Base-by-base conservation (phyloP, 2,888 invertebrate genomes). In the Himalopsyche tibetana region DNA sequence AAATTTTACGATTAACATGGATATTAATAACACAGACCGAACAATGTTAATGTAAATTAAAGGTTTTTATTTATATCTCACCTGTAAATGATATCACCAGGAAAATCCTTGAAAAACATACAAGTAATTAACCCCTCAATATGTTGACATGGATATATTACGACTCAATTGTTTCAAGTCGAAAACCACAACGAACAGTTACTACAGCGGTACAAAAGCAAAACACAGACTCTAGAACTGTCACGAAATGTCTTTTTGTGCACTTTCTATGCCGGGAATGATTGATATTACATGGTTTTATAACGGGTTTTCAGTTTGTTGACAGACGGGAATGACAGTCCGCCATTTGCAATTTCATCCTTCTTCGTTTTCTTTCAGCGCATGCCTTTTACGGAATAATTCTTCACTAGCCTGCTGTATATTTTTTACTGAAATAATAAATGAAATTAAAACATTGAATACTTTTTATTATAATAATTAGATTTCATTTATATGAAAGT, bases 331-430 rank as follows among this genome's bases (percentile, higher is more conserved):
- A 79, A 83, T 88, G 86, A 88, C 88, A 88, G 86, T 45, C 81
- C 69, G 85, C 86, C 86, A 88, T 88, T 86, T 86, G 84, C 88
- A 84, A 87, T 81, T 83, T 80, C 6, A n/a, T 19, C 4, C 81
- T 56, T 84, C 84, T 81, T 81, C 84, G 79, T 84, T 56, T 81
- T 84, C 51, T 84, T 74, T 74, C 74, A 36, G 74, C 74, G 74
- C 42, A 80, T 42, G 51, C 9, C 80, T 51, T 51, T 74, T 1
- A 36, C 63, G 15, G 36, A 38, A 74, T 12, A 28, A 38, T 15
- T 11, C 3, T 36, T 36, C 19, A 74, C 74, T 74, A 36, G 19
- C 36, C 74, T 74, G 38, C 11, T 12, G 28, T 28, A 36, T 36
- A 12, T 36, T 28, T 74, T 74, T 74, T 38, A n/a, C 6, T 56